Percentiles rank a stretch among this genome's conserved stretches.
Conservation (phyloP, 2,113 vertebrate species). For the Archocentrus centrarchus region DNA sequence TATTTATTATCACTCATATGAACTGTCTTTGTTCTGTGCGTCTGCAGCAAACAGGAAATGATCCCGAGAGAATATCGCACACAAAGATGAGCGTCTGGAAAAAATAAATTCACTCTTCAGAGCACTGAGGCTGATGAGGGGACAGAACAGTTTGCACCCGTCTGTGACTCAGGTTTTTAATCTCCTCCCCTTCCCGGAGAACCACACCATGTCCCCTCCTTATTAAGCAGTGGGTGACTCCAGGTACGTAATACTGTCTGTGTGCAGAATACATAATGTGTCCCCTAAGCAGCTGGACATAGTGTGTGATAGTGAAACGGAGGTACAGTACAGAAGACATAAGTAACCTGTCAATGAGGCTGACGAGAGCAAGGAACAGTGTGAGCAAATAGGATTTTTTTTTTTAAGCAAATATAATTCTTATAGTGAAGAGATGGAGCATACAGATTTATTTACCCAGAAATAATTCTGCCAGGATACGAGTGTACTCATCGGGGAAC, state of each 20-base stretch:
- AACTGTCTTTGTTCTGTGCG: conserved; percentile 10
- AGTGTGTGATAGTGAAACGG: background rate
- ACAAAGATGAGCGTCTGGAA: background rate
- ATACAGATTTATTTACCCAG: background rate
- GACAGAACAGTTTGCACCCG: conserved; percentile 20
- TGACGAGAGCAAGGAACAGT: background rate
- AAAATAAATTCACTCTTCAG: conserved; percentile 5
- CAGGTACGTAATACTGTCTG: conserved; percentile 22
- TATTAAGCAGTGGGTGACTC: conserved; percentile 25
- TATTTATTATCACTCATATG: background rate
- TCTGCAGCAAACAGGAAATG: conserved; percentile 15
- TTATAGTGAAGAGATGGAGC: background rate
- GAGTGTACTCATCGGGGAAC: background rate
- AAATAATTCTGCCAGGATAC: background rate
- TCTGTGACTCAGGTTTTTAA: conserved; percentile 48
- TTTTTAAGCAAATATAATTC: background rate
- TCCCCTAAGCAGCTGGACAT: background rate
- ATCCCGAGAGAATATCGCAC: background rate
- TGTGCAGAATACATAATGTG: conserved; percentile 30
- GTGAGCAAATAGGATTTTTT: background rate
- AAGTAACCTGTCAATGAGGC: background rate
- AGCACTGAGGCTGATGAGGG: conserved; percentile 8
- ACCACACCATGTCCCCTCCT: background rate
- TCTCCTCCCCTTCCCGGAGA: conserved; percentile 44
- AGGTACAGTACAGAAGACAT: background rate